phyloP scores from a whole-genome alignment of 2,888 invertebrate species.

The Patella ulyssiponensis region DNA sequence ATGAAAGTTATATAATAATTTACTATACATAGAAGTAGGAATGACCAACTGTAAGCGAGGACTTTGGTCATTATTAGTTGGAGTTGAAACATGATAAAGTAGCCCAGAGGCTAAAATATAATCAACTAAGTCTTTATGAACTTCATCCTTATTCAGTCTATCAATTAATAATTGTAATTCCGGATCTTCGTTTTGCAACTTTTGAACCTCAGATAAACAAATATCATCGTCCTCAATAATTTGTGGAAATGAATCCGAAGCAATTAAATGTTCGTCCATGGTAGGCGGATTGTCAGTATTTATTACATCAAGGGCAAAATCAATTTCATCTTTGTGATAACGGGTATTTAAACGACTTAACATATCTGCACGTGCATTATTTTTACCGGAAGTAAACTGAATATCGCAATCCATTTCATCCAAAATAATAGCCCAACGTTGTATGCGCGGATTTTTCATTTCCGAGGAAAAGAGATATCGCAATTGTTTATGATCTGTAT shows the following conservation, averaged over 20 bases:
- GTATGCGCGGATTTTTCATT: constrained; percentile 18
- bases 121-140: neutral
- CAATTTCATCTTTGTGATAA: neutral
- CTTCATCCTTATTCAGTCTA: neutral
- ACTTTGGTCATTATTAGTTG: neutral
- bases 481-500: constrained; percentile 22
- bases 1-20: neutral
- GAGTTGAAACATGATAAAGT: neutral
- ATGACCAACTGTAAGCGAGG: neutral
- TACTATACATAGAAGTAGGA: neutral
- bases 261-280: neutral
- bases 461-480: constrained; percentile 17
- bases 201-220: neutral
- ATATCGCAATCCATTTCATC: constrained; percentile 13
- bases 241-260: too few relatives aligned
- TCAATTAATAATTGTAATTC: neutral
- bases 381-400: constrained; percentile 1
- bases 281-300: neutral
- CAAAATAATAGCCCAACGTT: neutral
- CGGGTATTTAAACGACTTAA: too few relatives aligned
- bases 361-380: too few relatives aligned
- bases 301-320: neutral
- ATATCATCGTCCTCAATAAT: neutral
- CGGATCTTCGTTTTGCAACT: neutral
- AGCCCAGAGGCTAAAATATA: neutral